Evolutionary conservation across 30 jellyfish, hydroid and myxozoan genomes (phyloP).

Genomic region (Clytia hemisphaerica): DNA sequence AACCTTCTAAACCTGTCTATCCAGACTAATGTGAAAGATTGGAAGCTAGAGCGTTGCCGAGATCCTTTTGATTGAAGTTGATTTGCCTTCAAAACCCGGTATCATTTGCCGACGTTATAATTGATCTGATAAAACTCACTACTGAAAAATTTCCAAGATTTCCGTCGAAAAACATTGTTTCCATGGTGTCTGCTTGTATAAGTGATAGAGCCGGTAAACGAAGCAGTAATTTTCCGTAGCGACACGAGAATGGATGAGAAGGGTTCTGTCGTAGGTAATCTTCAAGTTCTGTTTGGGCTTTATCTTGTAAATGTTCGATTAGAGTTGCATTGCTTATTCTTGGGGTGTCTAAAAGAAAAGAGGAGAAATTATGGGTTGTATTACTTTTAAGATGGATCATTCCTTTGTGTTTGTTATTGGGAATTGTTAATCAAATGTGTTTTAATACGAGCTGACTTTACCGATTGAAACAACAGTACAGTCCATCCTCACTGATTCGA

Average conservation of each 20-base stretch:
- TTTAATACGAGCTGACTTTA: neutral
- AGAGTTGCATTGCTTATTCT: constrained; percentile 83
- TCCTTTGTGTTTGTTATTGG: neutral
- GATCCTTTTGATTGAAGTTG: too few relatives aligned
- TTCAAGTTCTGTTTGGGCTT: constrained; percentile 94
- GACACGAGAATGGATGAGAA: constrained; percentile 45
- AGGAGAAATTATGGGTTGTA: neutral
- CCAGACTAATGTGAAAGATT: too few relatives aligned
- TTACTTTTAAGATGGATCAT: neutral
- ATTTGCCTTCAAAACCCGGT: too few relatives aligned
- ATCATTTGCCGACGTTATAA: too few relatives aligned
- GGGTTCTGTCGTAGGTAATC: constrained; percentile 89
- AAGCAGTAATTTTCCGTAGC: constrained; percentile 85
- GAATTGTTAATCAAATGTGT: neutral
- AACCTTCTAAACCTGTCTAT: too few relatives aligned
- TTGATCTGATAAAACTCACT: too few relatives aligned
- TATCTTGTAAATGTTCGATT: constrained; percentile 88
- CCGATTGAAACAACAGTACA: neutral
- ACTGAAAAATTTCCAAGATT: too few relatives aligned
- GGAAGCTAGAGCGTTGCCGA: too few relatives aligned
- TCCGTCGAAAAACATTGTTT: constrained; percentile 70
- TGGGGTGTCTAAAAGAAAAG: constrained; percentile 67
- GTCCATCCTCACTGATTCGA: too few relatives aligned
- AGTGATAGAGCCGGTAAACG: constrained; percentile 89
- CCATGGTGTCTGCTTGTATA: constrained; percentile 76